Base-by-base conservation (phyloP, 2,797 vertebrate genomes). In the Champsocephalus gunnari region DNA sequence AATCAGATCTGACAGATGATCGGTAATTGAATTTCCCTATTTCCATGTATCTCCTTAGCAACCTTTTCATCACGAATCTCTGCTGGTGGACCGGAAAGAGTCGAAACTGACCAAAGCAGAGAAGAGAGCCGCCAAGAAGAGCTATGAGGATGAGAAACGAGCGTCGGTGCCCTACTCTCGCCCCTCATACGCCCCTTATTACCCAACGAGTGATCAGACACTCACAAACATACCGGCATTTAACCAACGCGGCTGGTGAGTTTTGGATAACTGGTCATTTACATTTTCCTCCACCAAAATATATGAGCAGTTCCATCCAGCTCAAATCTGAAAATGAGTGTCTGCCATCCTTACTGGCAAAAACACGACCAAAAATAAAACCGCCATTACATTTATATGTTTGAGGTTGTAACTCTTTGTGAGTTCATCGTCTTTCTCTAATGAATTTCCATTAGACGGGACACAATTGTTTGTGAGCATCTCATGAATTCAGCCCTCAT, bases 71-170 rank as follows among this genome's bases (percentile, higher is more conserved):
- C 98, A 99, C 0, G 98, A 99, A 90, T 99, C 98, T 66, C 92
- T 99, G 89, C 94, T 99, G 75, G 96, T 98, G 90, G 98, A 99
- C 91, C 96, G 97, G 55, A 99, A 98, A 91, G 98, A 99, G 81
- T 96, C 97, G n/a, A 99, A 98, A 92, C 92, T 99, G 83, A 99
- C 98, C 86, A 97, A 97, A 94, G 98, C 98, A 48, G 98, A 99
- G 94, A 99, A 99, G 93, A 96, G 97, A 90, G 98, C 98, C 7
- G 98, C 98, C 59, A 99, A 99, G 92, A 99, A 98, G 77, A 96
- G 98, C 91, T 99, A 99, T 0, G 98, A 99, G 92, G 98, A 99
- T 73, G 98, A 99, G 90, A 99, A 99, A 72, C 95, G 98, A 71
- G 98, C 98, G 0, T 99, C 97, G 0, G 96, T 99, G 65, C 98